Conservation (phyloP, 2,113 vertebrate genomes). For the Triplophysa tibetana region DNA sequence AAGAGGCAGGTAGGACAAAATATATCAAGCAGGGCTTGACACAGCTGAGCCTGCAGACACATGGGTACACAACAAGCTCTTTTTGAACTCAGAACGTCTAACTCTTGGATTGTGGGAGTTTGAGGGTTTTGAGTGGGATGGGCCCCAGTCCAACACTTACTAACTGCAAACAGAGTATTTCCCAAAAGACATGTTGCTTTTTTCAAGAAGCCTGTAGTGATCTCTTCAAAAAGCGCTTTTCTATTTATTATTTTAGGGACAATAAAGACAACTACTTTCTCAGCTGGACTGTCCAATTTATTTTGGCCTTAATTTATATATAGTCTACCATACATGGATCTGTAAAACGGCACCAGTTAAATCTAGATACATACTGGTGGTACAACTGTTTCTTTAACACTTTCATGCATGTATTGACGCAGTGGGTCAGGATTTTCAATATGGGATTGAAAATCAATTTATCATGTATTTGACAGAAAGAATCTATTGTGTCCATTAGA, state of each 20-base stretch:
- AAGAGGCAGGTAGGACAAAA: conserved; percentile 36
- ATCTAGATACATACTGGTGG: too few species aligned
- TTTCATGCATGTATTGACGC: too few species aligned
- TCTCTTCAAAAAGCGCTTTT: neutral
- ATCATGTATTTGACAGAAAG: too few species aligned
- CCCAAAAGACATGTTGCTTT: conserved; percentile 39
- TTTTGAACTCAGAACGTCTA: conserved; percentile 38
- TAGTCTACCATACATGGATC: neutral
- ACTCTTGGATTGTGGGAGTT: conserved; percentile 30
- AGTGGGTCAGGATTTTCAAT: too few species aligned
- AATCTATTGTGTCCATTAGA: too few species aligned
- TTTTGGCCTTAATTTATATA: conserved; percentile 10
- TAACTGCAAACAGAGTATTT: conserved; percentile 34
- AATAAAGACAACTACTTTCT: conserved; percentile 20
- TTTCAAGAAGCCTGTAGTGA: conserved; percentile 29
- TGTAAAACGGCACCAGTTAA: too few species aligned
- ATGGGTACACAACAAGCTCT: conserved; percentile 21
- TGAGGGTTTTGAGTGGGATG: conserved; percentile 27
- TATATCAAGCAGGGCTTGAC: conserved; percentile 31
- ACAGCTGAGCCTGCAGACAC: conserved; percentile 33
- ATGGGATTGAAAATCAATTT: too few species aligned
- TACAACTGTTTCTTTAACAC: too few species aligned
- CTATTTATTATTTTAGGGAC: conserved; percentile 16
- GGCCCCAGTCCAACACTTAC: conserved; percentile 17
- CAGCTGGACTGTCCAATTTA: conserved; percentile 17